Evolutionary conservation across 2,888 invertebrate species (phyloP), one percentile per base, ranked within the genome.

Genomic region (Folsomia candida): DNA sequence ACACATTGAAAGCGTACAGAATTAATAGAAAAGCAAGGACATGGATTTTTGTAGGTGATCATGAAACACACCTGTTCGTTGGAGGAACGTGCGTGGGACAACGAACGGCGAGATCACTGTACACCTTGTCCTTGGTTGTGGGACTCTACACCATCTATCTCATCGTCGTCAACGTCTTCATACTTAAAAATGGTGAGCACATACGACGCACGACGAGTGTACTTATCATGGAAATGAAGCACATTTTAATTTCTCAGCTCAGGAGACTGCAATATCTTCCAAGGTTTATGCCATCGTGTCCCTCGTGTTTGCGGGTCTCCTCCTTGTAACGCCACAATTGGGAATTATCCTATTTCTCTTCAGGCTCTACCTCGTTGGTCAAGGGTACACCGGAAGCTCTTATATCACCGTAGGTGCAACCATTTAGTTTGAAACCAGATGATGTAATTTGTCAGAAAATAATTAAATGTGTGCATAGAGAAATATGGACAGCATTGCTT

Each of bases 21-120:
- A n/a, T n/a, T n/a, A n/a, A n/a, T n/a, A n/a, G n/a, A n/a, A n/a
- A n/a, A n/a, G n/a, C n/a, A n/a, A n/a, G n/a, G n/a, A n/a, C n/a
- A n/a, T n/a, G n/a, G n/a, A n/a, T n/a, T n/a, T n/a, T n/a, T 57
- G 27, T 27, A 72, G 73, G 70, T 27, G 60, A 62, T n/a, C 73
- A 73, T 37, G 70, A 73, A 20, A 22, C 65, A 1, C 73, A 73
- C 25, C 22, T 73, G 24, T 24, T 64, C 1, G 61, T 60, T 1
- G 68, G 64, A 3, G 73, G 73, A 28, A 73, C 47, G 2, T 73
- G 73, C 51, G 54, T 73, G 1, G 73, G 73, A 0, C 67, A 73
- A 25, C 51, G 73, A 25, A 73, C 61, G n/a, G 51, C 58, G 11
- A 26, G 65, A 2, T 61, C 51, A 0, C 70, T 57, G 26, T 61